Evolutionary conservation across 2,888 invertebrate species (phyloP).

Genomic region (Trissonchulus latispiculum): DNA sequence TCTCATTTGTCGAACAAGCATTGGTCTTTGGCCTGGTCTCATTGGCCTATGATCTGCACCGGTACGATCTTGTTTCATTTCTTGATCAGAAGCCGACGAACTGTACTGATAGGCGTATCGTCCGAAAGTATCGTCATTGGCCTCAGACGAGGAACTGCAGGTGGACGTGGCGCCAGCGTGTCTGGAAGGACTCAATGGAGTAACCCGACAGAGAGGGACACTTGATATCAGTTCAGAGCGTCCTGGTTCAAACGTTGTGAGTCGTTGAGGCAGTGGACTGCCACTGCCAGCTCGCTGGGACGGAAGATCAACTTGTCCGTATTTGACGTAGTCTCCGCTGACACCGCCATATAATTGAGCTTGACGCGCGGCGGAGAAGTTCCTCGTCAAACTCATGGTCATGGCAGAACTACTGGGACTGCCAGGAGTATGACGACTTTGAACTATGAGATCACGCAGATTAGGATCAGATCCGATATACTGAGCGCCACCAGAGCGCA

Average conservation of each 20-base stretch:
- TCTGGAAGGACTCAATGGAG: constrained; percentile 50
- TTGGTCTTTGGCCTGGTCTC: background rate
- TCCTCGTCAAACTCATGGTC: background rate
- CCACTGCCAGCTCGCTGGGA: background rate
- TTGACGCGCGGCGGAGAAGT: background rate
- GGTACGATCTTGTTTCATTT: constrained; percentile 71
- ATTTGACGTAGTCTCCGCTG: too few relatives aligned
- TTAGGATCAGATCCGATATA: background rate
- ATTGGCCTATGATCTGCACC: constrained; percentile 3
- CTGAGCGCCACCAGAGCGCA: background rate
- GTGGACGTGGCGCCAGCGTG: constrained; percentile 18
- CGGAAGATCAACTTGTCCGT: background rate
- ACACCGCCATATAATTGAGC: too few relatives aligned
- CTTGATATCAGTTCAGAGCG: constrained; percentile 47
- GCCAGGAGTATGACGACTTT: background rate
- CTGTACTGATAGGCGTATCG: constrained; percentile 23
- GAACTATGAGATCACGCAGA: background rate
- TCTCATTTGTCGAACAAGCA: constrained; percentile 51
- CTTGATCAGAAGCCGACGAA: constrained; percentile 49
- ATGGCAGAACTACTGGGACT: background rate
- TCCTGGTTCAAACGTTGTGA: constrained; percentile 35
- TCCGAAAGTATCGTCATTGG: constrained; percentile 29
- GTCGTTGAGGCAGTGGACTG: constrained; percentile 26
- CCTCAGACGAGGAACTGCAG: constrained; percentile 47
- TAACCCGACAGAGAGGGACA: constrained; percentile 79